A percentile compares a stretch with the other conserved stretches of the same genome.
phyloP scores from a whole-genome alignment of 2,113 vertebrate species.

The Artemisiospiza belli region DNA sequence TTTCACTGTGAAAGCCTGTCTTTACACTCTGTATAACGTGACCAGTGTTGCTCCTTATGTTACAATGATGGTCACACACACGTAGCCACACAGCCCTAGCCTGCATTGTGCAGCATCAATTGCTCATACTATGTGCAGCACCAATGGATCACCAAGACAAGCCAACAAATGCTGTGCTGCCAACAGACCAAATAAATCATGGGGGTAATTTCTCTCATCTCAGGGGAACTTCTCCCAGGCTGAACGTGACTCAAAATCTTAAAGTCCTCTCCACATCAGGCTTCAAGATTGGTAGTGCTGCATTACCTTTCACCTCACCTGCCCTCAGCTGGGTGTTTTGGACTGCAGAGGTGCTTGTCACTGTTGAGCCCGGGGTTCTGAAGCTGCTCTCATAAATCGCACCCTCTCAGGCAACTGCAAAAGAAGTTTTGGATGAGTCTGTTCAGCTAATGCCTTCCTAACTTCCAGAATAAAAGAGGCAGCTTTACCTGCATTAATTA shows the following conservation, averaged over 20 bases:
- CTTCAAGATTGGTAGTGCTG: not conserved
- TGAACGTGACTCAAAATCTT: not conserved
- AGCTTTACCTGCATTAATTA: slow-evolving; percentile 43
- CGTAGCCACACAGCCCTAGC: not conserved
- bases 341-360: not conserved
- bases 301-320: not conserved
- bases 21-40: not conserved
- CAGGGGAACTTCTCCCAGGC: not conserved
- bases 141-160: not conserved
- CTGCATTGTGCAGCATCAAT: not conserved
- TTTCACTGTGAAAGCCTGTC: not conserved
- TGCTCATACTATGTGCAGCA: accelerated
- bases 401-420: not conserved
- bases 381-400: not conserved
- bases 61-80: not conserved
- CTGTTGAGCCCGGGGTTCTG: not conserved
- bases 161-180: not conserved
- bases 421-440: not conserved
- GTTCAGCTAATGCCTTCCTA: not conserved
- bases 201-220: not conserved
- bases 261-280: not conserved
- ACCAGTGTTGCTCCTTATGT: accelerated
- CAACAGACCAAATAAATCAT: not conserved
- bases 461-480: slow-evolving; percentile 16
- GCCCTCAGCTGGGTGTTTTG: not conserved